Evolutionary conservation across 1,140 invertebrate genomes (phyloP), one percentile per base, ranked within the genome.

Genomic region (Drosophila funebris): DNA sequence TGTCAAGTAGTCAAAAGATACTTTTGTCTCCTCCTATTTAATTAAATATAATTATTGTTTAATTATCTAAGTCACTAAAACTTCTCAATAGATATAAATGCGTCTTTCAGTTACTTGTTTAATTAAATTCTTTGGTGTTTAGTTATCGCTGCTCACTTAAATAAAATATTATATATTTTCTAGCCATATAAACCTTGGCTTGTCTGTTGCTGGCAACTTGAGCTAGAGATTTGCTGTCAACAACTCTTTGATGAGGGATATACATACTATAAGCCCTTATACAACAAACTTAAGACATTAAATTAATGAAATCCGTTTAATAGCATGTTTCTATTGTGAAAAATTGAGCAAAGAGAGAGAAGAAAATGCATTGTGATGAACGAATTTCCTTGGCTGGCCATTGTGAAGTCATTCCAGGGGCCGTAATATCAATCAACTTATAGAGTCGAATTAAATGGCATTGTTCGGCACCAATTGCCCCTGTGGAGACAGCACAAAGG

Each of bases 221-320:
- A 43, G 11, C 44, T 7, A 13, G 13, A 36, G 3, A 1, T 36
- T 36, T 36, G 22, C 22, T 52, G 9, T 50, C 1, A 62, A 62
- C 11, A 61, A 61, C 29, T 43, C 57, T 61, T 61, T 61, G 36
- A 24, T 18, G 6, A n/a, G 16, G 16, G 5, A 24, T n/a, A n/a
- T n/a, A n/a, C n/a, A n/a, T n/a, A 20, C 6, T 39, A 20, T 7
- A 16, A 39, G 20, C 22, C 60, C 46, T 31, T 73, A 18, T 61
- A 52, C 44, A 43, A 70, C n/a, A n/a, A 66, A 48, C 57, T 13
- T 27, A 29, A 27, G 27, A 22, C 4, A 4, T 46, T 81, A 44
- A 85, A 85, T 87, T 77, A 87, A 87, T 71, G 69, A 77, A 85
- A 76, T 76, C 73, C 68, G 61, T 61, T 77, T 70, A 57, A 36